These are phyloP conservation scores for Hippoglossus stenolepis DNA, from an alignment of 2,113 vertebrate genomes.

Conservation along the genomic window DNA sequence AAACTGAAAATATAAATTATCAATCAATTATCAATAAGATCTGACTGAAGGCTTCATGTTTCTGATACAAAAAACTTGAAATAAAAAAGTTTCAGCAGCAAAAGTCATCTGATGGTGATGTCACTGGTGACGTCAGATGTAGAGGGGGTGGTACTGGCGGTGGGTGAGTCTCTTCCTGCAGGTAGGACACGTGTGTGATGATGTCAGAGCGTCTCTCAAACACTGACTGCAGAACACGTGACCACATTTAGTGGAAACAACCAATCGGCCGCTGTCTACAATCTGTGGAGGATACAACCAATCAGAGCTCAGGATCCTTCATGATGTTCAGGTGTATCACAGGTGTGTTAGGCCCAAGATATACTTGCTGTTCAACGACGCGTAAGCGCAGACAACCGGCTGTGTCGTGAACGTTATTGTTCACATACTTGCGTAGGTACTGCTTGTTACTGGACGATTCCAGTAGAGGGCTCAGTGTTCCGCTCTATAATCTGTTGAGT, in stretches of 20 bases:
- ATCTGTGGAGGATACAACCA: slow-evolving; percentile 82
- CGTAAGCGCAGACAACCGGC: too few species aligned
- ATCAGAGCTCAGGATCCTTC: slow-evolving; percentile 1
- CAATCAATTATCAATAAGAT: background rate
- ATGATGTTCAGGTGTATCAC: background rate
- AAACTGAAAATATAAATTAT: background rate
- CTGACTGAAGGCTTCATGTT: background rate
- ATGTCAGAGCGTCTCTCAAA: slow-evolving; percentile 90
- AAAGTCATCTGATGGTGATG: background rate
- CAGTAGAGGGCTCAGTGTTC: too few species aligned
- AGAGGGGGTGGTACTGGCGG: slow-evolving; percentile 96
- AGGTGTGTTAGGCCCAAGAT: background rate
- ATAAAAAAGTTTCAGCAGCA: slow-evolving; percentile 5
- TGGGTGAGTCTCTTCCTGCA: slow-evolving; percentile 93
- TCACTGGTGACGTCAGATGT: slow-evolving; percentile 84
- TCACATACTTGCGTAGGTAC: too few species aligned
- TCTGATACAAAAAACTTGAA: background rate
- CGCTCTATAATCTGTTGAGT: too few species aligned
- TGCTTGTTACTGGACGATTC: too few species aligned
- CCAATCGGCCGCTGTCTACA: slow-evolving; percentile 89
- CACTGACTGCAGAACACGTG: slow-evolving; percentile 98
- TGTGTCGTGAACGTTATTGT: too few species aligned
- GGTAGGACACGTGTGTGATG: slow-evolving; percentile 91
- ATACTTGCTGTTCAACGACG: too few species aligned
- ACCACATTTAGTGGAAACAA: slow-evolving; percentile 94